Evolutionary conservation across 2,888 invertebrate species (phyloP).

Genomic region (Diplolepis rosae): DNA sequence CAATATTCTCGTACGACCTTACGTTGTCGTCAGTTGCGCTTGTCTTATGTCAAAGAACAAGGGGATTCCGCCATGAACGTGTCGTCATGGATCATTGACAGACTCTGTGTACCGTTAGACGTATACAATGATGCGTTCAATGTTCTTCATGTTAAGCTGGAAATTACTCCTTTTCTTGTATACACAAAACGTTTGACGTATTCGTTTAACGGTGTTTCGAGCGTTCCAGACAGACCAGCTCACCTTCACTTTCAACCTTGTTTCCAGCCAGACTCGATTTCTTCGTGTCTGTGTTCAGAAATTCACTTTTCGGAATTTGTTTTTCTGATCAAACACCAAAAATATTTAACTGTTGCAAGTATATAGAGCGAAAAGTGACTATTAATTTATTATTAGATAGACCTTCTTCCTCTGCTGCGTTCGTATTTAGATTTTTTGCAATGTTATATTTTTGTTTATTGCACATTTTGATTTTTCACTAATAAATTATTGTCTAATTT

Average conservation of each 20-base stretch:
- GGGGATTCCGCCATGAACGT: not conserved
- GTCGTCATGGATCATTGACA: constrained; percentile 5
- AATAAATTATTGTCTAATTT: no score
- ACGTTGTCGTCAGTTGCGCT: not conserved
- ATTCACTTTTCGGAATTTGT: not conserved
- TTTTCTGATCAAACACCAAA: not conserved
- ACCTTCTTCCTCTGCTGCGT: no score
- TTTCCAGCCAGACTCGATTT: constrained; percentile 7
- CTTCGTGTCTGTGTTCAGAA: not conserved
- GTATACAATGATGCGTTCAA: constrained; percentile 9
- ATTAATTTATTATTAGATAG: no score
- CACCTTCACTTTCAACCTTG: constrained; percentile 28
- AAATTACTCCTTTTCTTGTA: not conserved
- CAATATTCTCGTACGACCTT: constrained; percentile 25
- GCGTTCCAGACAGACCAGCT: constrained; percentile 18
- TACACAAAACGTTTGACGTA: not conserved
- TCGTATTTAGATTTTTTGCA: no score
- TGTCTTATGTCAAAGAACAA: not conserved
- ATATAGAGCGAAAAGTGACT: no score
- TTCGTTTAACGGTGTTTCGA: constrained; percentile 28
- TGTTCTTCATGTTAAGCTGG: constrained; percentile 15
- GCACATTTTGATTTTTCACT: no score
- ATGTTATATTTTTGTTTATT: no score
- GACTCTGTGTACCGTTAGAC: constrained; percentile 22
- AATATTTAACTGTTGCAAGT: no score